phyloP scores from a whole-genome alignment of 1,140 invertebrate species.

The Calosoma granatense region DNA sequence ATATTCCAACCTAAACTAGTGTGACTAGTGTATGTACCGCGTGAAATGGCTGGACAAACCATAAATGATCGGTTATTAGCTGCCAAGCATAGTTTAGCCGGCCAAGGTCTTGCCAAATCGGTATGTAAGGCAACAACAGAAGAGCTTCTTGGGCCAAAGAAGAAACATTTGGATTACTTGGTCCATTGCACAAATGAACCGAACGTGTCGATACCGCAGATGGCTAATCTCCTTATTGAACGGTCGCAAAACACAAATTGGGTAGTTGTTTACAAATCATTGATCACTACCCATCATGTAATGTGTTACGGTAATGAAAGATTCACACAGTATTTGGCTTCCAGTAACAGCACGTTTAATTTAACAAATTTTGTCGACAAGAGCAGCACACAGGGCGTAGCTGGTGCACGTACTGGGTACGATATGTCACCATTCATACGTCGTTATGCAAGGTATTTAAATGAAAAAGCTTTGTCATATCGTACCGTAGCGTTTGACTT shows the following conservation, averaged over 20 bases:
- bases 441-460: constrained; percentile 97
- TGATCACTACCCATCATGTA: constrained; percentile 97
- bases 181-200: constrained; percentile 99
- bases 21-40: not conserved
- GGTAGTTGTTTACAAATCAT: constrained; percentile 97
- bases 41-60: constrained; percentile 83
- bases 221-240: constrained; percentile 97
- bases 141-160: constrained; percentile 98
- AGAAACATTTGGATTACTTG: constrained; percentile 99
- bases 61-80: constrained; percentile 96
- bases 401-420: constrained; percentile 66
- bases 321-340: constrained; percentile 98
- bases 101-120: constrained; percentile 97
- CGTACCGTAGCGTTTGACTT: constrained; percentile 98
- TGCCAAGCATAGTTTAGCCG: constrained; percentile 95
- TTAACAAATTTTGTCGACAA: constrained; percentile 96
- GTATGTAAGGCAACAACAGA: constrained; percentile 99
- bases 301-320: constrained; percentile 99
- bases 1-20: not conserved
- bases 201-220: constrained; percentile 98
- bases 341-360: constrained; percentile 98
- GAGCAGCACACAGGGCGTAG: constrained; percentile 72
- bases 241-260: constrained; percentile 95
- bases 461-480: constrained; percentile 98
- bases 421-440: constrained; percentile 99